Evolutionary conservation across 2,888 invertebrate genomes (phyloP), one percentile per base, ranked within the genome.

Genomic region (Nomada flava): DNA sequence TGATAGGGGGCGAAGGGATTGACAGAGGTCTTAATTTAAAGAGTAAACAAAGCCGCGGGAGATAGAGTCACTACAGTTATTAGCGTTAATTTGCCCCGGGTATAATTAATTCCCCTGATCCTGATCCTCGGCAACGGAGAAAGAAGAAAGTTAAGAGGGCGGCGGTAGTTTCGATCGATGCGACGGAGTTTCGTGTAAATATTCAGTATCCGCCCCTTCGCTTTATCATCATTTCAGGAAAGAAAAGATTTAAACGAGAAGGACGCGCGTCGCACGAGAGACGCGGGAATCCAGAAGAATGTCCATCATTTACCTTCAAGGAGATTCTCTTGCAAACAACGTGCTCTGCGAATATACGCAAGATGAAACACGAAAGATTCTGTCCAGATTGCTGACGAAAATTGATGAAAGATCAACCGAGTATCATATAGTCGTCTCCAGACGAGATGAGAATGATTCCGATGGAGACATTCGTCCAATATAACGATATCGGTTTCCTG

Each of bases 161-260:
- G 65, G 65, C 53, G 23, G 53, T 57, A 52, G 70, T 83, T 76
- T 70, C 83, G 83, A 83, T 83, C 83, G 83, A 83, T 83, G 83
- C 83, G 60, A 75, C 50, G 63, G 65, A 75, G 62, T 76, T 79
- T 70, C 82, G 78, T 65, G 86, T 86, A 86, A 87, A 86, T 87
- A 87, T 87, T 87, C 87, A 82, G 87, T 71, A 77, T 78, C 87
- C 87, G 79, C 79, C 68, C 77, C 65, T 29, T 77, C 89, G 79
- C 76, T 87, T 84, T 84, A 86, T 87, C 87, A 87, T 88, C 84
- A 68, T 86, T 86, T 59, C 76, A 15, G 53, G 76, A 81, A 78
- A 81, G 76, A 77, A 82, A 73, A 84, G 87, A 86, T 88, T 88
- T 81, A 83, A 88, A 87, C 83, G 88, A 74, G 73, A 65, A 67